Base-by-base conservation (phyloP, 2,888 invertebrate species). In the Emmelina monodactyla region DNA sequence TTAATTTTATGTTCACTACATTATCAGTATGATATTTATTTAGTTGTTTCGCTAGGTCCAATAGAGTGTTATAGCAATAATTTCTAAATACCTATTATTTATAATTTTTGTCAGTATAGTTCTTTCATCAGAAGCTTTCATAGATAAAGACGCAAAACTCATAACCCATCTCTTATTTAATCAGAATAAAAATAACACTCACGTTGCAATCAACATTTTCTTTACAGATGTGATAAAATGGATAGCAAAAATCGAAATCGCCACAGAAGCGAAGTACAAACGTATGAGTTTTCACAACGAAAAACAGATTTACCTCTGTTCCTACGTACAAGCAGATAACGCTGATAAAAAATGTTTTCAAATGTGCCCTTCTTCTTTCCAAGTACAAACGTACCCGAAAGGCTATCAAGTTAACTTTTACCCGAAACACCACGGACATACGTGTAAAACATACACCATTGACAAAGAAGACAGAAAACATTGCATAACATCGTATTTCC, bases 141-240 rank as follows among this genome's bases (percentile, higher is more conserved):
- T n/a, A n/a, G n/a, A n/a, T n/a, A n/a, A n/a, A n/a, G n/a, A n/a
- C n/a, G n/a, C n/a, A n/a, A n/a, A n/a, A n/a, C n/a, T n/a, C n/a
- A n/a, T n/a, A n/a, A n/a, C n/a, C n/a, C n/a, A n/a, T n/a, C n/a
- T n/a, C n/a, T n/a, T n/a, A n/a, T n/a, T n/a, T n/a, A n/a, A n/a
- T n/a, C n/a, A n/a, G n/a, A n/a, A n/a, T n/a, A n/a, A n/a, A n/a
- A n/a, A n/a, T n/a, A n/a, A n/a, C n/a, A n/a, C n/a, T n/a, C n/a
- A n/a, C n/a, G 47, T n/a, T n/a, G n/a, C n/a, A n/a, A n/a, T n/a
- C n/a, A n/a, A n/a, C n/a, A n/a, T 38, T 3, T 13, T 14, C 33
- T 9, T 68, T 65, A 22, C 66, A 75, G 75, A 65, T 39, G 71
- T 66, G 16, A 40, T 35, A 1, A 28, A 40, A 1, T 75, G 73